phyloP scores from a whole-genome alignment of 1,140 invertebrate genomes.

The Drosophila miranda region DNA sequence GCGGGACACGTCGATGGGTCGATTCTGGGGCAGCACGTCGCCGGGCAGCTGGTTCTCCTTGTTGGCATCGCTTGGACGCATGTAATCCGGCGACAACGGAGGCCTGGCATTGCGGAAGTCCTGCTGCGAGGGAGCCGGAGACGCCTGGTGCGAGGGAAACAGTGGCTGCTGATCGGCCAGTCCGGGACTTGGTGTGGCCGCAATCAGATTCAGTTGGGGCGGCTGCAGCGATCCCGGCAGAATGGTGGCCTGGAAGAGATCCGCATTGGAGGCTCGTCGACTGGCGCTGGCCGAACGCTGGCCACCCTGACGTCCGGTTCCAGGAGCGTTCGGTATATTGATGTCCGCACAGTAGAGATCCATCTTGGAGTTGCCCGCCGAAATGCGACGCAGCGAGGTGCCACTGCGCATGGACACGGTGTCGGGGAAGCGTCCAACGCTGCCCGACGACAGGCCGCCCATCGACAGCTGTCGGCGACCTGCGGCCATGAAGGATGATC shows the following conservation, averaged over 20 bases:
- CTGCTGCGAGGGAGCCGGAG: conserved; percentile 50
- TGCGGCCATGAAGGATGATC: conserved; percentile 39
- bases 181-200: conserved; percentile 60
- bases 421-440: conserved; percentile 60
- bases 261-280: conserved; percentile 74
- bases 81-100: conserved; percentile 69
- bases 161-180: conserved; percentile 43
- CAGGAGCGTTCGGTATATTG: conserved; percentile 58
- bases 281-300: conserved; percentile 71
- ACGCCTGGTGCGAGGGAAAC: conserved; percentile 55
- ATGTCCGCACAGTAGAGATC: conserved; percentile 78
- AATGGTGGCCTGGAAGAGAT: conserved; percentile 68
- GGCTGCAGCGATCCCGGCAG: conserved; percentile 54
- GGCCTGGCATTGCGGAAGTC: conserved; percentile 72
- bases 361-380: conserved; percentile 66
- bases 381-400: conserved; percentile 71
- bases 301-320: conserved; percentile 17
- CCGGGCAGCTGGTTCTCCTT: conserved; percentile 45
- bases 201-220: conserved; percentile 73
- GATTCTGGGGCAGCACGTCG: conserved; percentile 65
- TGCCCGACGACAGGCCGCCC: conserved; percentile 68
- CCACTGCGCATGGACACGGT: conserved; percentile 72
- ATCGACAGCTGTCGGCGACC: conserved; percentile 65
- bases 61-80: conserved; percentile 72
- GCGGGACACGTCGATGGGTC: conserved; percentile 73